These are phyloP conservation scores for Mesaphorura yosii DNA, from an alignment of 1,140 invertebrate species.

Conservation along the genomic window DNA sequence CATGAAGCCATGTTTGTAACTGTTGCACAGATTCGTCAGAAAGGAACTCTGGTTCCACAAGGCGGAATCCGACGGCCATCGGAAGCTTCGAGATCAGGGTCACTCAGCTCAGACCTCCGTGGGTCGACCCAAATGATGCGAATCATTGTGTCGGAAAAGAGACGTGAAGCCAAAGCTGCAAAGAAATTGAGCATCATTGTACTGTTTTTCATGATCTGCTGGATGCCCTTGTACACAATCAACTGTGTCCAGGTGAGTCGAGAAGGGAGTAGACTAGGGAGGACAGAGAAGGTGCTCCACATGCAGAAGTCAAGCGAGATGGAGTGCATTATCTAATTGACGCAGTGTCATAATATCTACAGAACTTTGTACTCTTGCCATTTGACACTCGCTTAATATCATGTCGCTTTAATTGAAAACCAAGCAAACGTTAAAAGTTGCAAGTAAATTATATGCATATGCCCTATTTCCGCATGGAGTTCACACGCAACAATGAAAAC, in stretches of 20 bases:
- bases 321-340: neutral
- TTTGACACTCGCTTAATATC: neutral
- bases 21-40: slow-evolving; percentile 28
- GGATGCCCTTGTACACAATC: slow-evolving; percentile 83
- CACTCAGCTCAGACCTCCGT: slow-evolving; percentile 26
- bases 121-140: slow-evolving; percentile 48
- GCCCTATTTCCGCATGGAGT: too few relatives aligned
- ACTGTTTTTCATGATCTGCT: slow-evolving; percentile 80
- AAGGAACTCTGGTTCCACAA: slow-evolving; percentile 26
- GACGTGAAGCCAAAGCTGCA: slow-evolving; percentile 78
- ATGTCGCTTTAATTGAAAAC: neutral
- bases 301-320: neutral
- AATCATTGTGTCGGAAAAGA: slow-evolving; percentile 62
- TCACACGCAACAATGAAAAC: too few relatives aligned
- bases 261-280: neutral
- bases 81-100: slow-evolving; percentile 24
- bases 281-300: neutral
- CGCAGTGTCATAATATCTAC: neutral
- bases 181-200: slow-evolving; percentile 83
- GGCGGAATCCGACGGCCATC: slow-evolving; percentile 12
- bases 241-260: slow-evolving; percentile 57
- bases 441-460: too few relatives aligned
- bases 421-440: too few relatives aligned
- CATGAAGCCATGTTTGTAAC: neutral
- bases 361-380: neutral